Evolutionary conservation across 1,140 invertebrate species (phyloP).

Genomic region (Calephelis nemesis): DNA sequence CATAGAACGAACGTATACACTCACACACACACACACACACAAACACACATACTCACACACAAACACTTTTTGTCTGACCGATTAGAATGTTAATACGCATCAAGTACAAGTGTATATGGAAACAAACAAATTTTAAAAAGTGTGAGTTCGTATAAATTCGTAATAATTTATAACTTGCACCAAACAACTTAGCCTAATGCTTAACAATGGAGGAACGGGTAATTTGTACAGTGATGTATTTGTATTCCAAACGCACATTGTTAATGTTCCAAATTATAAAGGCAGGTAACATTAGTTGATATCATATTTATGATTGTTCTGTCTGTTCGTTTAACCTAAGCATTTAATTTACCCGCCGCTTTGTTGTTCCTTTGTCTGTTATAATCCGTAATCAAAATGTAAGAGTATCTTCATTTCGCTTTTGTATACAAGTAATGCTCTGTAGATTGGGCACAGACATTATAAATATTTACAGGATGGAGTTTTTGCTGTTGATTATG

Average conservation of each 20-base stretch:
- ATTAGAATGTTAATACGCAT: too few species aligned
- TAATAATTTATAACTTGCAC: slow-evolving; percentile 34
- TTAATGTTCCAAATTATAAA: slow-evolving; percentile 61
- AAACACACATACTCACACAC: too few species aligned
- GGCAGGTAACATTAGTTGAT: slow-evolving; percentile 65
- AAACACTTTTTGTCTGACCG: too few species aligned
- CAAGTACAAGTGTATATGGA: too few species aligned
- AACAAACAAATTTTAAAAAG: neutral
- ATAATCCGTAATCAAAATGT: slow-evolving; percentile 14
- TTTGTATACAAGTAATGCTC: slow-evolving; percentile 1
- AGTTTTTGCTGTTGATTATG: slow-evolving; percentile 9
- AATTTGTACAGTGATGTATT: slow-evolving; percentile 72
- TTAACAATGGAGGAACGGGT: slow-evolving; percentile 61
- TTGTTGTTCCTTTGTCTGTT: slow-evolving; percentile 14
- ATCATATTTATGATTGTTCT: slow-evolving; percentile 62
- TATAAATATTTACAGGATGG: neutral
- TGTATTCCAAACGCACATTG: slow-evolving; percentile 62
- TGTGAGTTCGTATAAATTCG: slow-evolving; percentile 4
- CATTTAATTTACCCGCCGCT: slow-evolving; percentile 29
- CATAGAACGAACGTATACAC: too few species aligned
- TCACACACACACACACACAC: too few species aligned
- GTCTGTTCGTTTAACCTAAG: slow-evolving; percentile 42
- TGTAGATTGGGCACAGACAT: neutral
- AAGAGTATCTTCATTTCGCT: slow-evolving; percentile 11
- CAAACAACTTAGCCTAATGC: slow-evolving; percentile 42